Evolutionary conservation across 2,888 invertebrate species (phyloP), one percentile per base, ranked within the genome.

Genomic region (Alloscopus bannaensis): DNA sequence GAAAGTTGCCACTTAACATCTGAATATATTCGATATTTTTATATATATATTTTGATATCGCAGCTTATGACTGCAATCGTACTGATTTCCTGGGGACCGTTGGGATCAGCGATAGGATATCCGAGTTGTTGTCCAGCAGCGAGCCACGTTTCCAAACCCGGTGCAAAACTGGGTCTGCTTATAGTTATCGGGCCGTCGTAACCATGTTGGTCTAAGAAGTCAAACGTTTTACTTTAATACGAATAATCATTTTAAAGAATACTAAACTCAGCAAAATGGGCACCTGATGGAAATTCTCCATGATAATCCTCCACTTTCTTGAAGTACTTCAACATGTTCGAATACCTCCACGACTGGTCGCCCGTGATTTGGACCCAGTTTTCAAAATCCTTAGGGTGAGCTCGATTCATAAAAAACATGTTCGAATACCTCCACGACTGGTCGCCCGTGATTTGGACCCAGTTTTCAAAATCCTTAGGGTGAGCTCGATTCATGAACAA

Each of bases 41-140:
- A 6, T 36, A 13, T 36, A 36, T 36, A 36, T 11, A 28, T 26
- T 4, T 13, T 29, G 29, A 3, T 6, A 47, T 18, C 31, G 24
- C 20, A 22, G 3, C 4, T 24, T 24, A 24, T 22, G 20, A 24
- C 6, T 52, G 24, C 3, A 24, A 8, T 24, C 36, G 16, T 47
- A 80, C 80, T 62, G 1, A 60, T 31, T 68, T 20, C 26, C 36
- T 80, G 80, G 13, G 76, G 75, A 11, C 75, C 76, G 60, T 80
- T 80, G n/a, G 75, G 70, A 28, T 70, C 75, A 0, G 40, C 31
- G 3, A 55, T 50, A 1, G 20, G n/a, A 22, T 76, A 76, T 0
- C 80, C 80, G n/a, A 80, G 24, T 52, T 55, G 31, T 11, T 24
- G 20, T 1, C 80, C 80, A 2, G 80, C 80, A 4, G 28, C 50